A percentile compares a stretch with the other conserved stretches of the same genome.
Conservation (phyloP, 2,797 vertebrate genomes). For the Crenichthys baileyi region DNA sequence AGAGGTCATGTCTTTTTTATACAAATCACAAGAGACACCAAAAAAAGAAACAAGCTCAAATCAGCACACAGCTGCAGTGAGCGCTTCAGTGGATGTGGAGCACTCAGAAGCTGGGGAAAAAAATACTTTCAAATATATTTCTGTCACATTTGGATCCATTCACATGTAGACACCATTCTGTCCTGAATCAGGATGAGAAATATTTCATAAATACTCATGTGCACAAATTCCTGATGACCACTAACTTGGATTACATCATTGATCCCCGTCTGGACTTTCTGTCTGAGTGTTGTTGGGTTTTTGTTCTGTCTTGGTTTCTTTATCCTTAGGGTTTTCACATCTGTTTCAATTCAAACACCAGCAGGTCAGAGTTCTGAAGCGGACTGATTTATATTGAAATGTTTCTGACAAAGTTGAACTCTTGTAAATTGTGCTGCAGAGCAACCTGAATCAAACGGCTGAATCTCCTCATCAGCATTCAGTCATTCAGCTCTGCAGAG, state of each 20-base stretch:
- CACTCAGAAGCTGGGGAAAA: not conserved
- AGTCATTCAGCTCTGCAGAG: no score
- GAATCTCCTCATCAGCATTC: no score
- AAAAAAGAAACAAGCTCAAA: not conserved
- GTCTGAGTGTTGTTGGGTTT: not conserved
- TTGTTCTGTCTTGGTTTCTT: not conserved
- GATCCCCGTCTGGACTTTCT: not conserved
- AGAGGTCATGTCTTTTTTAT: constrained; percentile 4
- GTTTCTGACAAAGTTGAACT: no score
- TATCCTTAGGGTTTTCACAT: not conserved
- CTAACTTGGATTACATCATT: not conserved
- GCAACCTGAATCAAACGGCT: no score
- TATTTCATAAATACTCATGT: not conserved
- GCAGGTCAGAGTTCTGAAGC: not conserved
- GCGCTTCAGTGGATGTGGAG: not conserved
- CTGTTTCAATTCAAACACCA: not conserved
- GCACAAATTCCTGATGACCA: not conserved
- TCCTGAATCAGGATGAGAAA: not conserved
- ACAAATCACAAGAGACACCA: not conserved
- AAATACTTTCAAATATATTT: not conserved
- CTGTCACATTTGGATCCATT: not conserved
- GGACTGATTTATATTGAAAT: not conserved
- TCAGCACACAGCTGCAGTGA: not conserved
- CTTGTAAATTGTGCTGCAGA: no score
- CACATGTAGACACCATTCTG: not conserved